Evolutionary conservation across 2,797 vertebrate genomes (phyloP), one percentile per base, ranked within the genome.

Genomic region (Cryptoprocta ferox): DNA sequence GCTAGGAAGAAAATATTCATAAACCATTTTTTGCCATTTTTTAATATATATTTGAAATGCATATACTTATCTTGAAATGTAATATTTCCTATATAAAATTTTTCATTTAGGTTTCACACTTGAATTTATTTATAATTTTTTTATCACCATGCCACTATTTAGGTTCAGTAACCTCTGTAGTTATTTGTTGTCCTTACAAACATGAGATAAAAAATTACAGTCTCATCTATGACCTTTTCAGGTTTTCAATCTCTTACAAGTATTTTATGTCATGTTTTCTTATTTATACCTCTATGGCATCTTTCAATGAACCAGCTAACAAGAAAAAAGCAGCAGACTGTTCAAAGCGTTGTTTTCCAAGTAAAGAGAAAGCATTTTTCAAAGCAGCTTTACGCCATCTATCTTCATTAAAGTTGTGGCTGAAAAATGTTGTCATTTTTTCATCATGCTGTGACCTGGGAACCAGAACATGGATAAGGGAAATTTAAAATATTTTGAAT

Each of bases 401-500:
- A 91, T 99, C 99, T 98, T 99, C 99, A 81, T 82, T 99, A 99
- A 99, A 99, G 98, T 99, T 99, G 98, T 99, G 99, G 98, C 99
- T 99, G 98, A 99, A 99, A 98, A 99, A 99, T 84, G 99, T 98
- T 88, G 99, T 99, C 99, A 99, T 99, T 98, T 99, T 99, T 97
- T 99, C 99, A 90, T 99, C 99, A 1, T 99, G 99, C 97, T 99
- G 99, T 97, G 99, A 99, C 98, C 99, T 99, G 98, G 28, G 79
- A 35, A 98, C 76, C 95, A 96, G 98, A 98, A 91, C 26, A 91
- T 39, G 39, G 53, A 76, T 75, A 78, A 81, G 45, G 11, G 10
- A 93, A 85, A 95, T 45, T 68, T 75, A 48, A 89, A 89, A 28
- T 59, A 81, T 89, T 45, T 66, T 94, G 28, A 85, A 76, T 93